Percentiles rank a stretch among this genome's conserved stretches.
These are phyloP conservation scores for Mylabris sibirica DNA, from an alignment of 2,888 invertebrate species.

Conservation along the genomic window DNA sequence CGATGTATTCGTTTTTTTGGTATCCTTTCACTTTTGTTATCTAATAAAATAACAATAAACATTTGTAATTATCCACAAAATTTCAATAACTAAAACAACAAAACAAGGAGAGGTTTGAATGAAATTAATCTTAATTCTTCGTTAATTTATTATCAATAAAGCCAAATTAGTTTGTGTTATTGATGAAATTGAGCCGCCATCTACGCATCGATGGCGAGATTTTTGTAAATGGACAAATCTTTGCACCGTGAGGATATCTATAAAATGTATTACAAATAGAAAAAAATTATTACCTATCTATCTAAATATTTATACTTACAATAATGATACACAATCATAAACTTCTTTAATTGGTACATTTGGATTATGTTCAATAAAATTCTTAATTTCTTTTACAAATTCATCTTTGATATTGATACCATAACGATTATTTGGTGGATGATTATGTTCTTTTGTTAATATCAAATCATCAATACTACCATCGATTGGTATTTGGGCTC, in stretches of 20 bases:
- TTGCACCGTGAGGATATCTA: conserved; percentile 45
- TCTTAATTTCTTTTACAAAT: conserved; percentile 39
- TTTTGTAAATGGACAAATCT: conserved; percentile 43
- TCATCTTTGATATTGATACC: conserved; percentile 26
- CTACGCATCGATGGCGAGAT: conserved; percentile 47
- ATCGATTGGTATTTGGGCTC: conserved; percentile 44
- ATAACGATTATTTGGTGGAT: conserved; percentile 44
- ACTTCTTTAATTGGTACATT: conserved; percentile 38
- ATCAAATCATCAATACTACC: conserved; percentile 42
- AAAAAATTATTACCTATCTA: background rate
- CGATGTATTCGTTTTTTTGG: conserved; percentile 45
- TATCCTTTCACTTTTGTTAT: conserved; percentile 24
- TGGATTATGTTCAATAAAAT: conserved; percentile 36
- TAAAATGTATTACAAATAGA: conserved; percentile 11
- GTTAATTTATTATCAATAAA: background rate
- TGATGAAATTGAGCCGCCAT: conserved; percentile 39
- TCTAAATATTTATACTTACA: conserved; percentile 41
- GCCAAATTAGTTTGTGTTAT: background rate
- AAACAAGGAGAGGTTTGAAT: conserved; percentile 1
- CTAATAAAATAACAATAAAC: conserved; percentile 37
- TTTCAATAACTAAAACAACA: background rate
- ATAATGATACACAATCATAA: conserved; percentile 37
- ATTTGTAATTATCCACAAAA: conserved; percentile 16
- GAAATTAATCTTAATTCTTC: background rate
- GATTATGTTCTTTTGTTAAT: conserved; percentile 44